Base-by-base conservation (phyloP, 2,113 vertebrate genomes). In the Romanogobio albipinnatus region DNA sequence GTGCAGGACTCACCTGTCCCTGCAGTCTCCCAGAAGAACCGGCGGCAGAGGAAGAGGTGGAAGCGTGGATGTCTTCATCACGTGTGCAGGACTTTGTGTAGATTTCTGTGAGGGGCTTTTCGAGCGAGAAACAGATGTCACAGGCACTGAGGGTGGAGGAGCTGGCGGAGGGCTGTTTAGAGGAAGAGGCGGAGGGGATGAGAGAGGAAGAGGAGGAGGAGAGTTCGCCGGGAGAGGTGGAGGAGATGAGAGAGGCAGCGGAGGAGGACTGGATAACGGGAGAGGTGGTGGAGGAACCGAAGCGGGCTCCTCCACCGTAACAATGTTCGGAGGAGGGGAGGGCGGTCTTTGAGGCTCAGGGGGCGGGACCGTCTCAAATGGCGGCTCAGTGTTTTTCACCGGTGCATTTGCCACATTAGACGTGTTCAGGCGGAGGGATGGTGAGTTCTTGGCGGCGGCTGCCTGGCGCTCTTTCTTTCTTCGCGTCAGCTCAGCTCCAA, bases 31-130 rank as follows among this genome's bases (percentile, higher is more conserved):
- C 89, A 95, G 94, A 90, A 99, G 94, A 90, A 95, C 83, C 36
- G 98, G 98, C 33, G 98, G 98, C 56, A 99, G 93, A 24, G 98
- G 98, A 68, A 99, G 94, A 43, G 95, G 97, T 84, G 98, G 98
- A 90, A 99, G 92, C 0, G 98, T 99, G 74, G 97, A 99, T 3
- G 98, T 99, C 94, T 98, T 98, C 92, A 97, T 92, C 81, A 96
- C 93, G 90, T 94, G 95, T 77, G 91, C 88, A 83, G 97, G 96
- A 87, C 95, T 78, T 84, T 95, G 94, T 5, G 95, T 89, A 61
- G 95, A 93, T 70, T 93, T 85, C n/a, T 89, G 89, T 53, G 94
- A 91, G 87, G 97, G 96, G 96, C 96, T 93, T 96, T 97, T 90
- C 93, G 75, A 17, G 90, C 92, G 85, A 92, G 90, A 83, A 94